Evolutionary conservation across 2,113 vertebrate genomes (phyloP), one percentile per base, ranked within the genome.

Genomic region (Equus przewalskii): DNA sequence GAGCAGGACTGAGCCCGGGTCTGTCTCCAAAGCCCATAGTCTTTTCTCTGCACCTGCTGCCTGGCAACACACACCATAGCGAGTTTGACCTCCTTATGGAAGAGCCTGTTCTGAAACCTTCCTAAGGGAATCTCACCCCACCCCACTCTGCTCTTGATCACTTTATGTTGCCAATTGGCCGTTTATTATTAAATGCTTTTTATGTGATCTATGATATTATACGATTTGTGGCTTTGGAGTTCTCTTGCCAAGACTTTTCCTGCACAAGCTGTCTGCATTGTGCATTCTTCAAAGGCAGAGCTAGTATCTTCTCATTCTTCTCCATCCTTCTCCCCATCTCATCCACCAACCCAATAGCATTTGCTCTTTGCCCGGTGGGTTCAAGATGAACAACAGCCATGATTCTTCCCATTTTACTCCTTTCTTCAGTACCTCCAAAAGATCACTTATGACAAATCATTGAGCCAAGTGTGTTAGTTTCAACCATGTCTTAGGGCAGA

Each of bases 31-130:
- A 78, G 26, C 56, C 46, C 75, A 12, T 3, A 7, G 49, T 44
- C 33, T 64, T 58, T 56, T 51, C 10, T 65, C 58, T 26, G 16
- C 1, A 14, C 18, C 54, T 22, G 33, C 69, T 62, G 56, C 51
- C 73, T n/a, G 18, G 22, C 26, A 22, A 11, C 41, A 26, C 0
- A 7, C 19, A 7, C 41, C 26, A 5, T 3, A 22, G 21, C 15
- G 44, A 72, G 21, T 41, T 24, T 33, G 64, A 11, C 79, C 36
- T 73, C 82, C 44, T 88, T 15, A 13, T 1, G 3, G 36, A 19
- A 5, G 24, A 33, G 13, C 24, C 26, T 84, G 33, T 56, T 76
- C 51, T 0, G 28, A 44, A 79, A n/a, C 44, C 36, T 94, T 82
- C 72, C 36, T 7, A 8, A 30, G 80, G 67, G 9, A 24, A 14